phyloP scores from a whole-genome alignment of 2,797 vertebrate species.

The Garrulus glandarius region DNA sequence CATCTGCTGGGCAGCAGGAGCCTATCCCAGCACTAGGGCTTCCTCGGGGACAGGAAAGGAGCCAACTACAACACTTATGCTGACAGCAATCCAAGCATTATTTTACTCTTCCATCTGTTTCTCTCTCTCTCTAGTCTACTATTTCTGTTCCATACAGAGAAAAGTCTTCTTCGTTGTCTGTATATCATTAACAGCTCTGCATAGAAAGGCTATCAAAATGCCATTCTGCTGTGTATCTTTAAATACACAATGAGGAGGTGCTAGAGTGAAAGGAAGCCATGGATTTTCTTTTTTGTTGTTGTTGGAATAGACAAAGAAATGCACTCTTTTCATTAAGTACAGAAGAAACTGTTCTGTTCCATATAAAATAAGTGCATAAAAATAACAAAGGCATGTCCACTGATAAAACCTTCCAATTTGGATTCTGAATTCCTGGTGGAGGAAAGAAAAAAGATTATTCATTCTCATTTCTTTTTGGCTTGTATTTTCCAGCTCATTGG shows the following conservation, averaged over 20 bases:
- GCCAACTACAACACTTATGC: constrained; percentile 32
- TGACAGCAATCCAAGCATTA: constrained; percentile 44
- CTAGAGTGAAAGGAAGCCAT: background rate
- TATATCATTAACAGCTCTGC: background rate
- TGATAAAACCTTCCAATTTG: background rate
- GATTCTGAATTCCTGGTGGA: background rate
- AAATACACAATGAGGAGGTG: background rate
- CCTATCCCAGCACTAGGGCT: background rate
- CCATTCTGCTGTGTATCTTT: background rate
- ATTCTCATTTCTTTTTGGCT: background rate
- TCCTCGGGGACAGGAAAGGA: constrained; percentile 21
- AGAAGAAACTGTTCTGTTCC: background rate
- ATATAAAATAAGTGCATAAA: background rate
- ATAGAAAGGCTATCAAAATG: background rate
- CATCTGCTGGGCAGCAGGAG: constrained; percentile 15
- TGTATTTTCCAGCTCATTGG: background rate
- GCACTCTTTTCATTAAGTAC: background rate
- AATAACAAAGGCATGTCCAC: background rate
- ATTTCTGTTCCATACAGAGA: background rate
- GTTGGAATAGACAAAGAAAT: background rate
- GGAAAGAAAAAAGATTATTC: background rate
- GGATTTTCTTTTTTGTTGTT: background rate
- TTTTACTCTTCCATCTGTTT: constrained; percentile 61
- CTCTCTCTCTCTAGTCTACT: background rate
- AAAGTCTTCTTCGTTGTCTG: background rate